Base-by-base conservation (phyloP, 2,797 vertebrate genomes). In the Enteromius paludinosus region DNA sequence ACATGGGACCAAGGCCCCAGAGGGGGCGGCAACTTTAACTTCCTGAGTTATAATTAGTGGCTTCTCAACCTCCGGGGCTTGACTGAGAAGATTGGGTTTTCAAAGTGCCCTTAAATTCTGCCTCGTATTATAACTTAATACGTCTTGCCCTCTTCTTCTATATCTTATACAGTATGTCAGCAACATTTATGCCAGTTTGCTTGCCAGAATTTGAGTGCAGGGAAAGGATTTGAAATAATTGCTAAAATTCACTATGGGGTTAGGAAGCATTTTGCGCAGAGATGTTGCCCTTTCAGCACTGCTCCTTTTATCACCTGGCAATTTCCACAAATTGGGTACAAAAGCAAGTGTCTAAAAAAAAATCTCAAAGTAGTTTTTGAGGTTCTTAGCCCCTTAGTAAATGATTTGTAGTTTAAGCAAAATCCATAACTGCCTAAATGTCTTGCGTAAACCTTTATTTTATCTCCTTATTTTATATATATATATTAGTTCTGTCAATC, bases 11-110 rank as follows among this genome's bases (percentile, higher is more conserved):
- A 77, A 54, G 70, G 38, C 52, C 73, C 73, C 81, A 5, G 64
- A 78, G 35, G 73, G 64, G 25, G 25, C 64, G 8, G n/a, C 70
- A 38, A 52, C 20, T 83, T 38, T 33, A 47, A 77, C 73, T 77
- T 83, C 41, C 65, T 47, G 64, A 83, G 77, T 83, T 77, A 30
- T 77, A 83, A 83, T 83, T 70, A 77, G 81, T 38, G 54, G 52
- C 64, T 33, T n/a, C 41, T 70, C 11, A 11, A 54, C 49, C 81
- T 77, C n/a, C 0, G 12, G 73, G 73, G 77, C 80, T 65, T 43
- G 33, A 68, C 72, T 45, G 61, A 30, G 35, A 66, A 25, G 68
- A 72, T 33, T 35, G 41, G 56, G 69, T 25, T 64, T 81, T 81
- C 69, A 81, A 64, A 81, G 79, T 81, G 79, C n/a, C 79, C 56